phyloP scores from a whole-genome alignment of 2,797 vertebrate species.

The Sciaenops ocellatus region DNA sequence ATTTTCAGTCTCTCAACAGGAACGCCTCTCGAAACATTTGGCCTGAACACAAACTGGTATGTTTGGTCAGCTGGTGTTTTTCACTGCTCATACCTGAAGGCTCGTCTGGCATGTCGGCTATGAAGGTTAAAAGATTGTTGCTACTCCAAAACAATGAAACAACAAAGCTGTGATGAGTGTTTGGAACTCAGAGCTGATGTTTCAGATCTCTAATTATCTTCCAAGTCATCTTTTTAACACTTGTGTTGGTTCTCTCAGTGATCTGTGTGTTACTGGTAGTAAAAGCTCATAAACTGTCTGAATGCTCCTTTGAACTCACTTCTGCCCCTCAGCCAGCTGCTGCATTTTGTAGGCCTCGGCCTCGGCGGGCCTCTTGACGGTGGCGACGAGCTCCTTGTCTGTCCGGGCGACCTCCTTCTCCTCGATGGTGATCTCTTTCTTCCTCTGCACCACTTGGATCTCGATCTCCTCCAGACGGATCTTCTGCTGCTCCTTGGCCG shows the following conservation, averaged over 20 bases:
- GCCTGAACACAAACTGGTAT: no score
- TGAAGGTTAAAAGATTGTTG: neutral
- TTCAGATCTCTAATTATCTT: neutral
- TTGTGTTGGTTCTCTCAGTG: neutral
- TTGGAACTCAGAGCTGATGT: neutral
- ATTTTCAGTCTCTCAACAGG: no score
- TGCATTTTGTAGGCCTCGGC: slow-evolving; percentile 90
- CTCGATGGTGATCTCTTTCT: slow-evolving; percentile 91
- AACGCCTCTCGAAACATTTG: no score
- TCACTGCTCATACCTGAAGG: neutral
- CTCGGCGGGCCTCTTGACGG: slow-evolving; percentile 89
- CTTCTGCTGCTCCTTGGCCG: slow-evolving; percentile 94
- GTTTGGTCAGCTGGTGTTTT: no score
- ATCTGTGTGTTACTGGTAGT: neutral
- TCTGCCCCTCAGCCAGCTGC: slow-evolving; percentile 91
- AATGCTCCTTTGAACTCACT: slow-evolving; percentile 78
- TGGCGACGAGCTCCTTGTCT: slow-evolving; percentile 90
- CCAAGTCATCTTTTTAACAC: no score
- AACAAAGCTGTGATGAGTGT: neutral
- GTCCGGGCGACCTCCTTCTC: slow-evolving; percentile 90
- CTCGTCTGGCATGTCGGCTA: neutral
- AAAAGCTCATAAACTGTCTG: no score
- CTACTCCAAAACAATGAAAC: no score
- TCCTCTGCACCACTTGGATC: slow-evolving; percentile 91
- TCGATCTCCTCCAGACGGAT: slow-evolving; percentile 93